These are phyloP conservation scores for Bovichtus diacanthus DNA, from an alignment of 2,797 vertebrate species.

Conservation along the genomic window DNA sequence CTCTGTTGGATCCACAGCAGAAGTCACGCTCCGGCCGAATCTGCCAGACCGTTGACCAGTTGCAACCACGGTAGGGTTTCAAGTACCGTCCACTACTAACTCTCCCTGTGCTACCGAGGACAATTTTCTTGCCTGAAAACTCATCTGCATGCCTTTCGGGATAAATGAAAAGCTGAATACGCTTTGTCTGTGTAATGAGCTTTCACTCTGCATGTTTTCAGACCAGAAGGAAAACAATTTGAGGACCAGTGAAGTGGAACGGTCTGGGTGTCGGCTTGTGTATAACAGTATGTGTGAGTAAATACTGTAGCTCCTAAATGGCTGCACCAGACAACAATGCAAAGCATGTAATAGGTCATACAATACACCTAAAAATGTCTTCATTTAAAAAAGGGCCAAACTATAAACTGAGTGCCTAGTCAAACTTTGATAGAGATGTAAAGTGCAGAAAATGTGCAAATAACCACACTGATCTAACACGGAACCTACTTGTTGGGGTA, in stretches of 20 bases:
- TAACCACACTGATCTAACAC: neutral
- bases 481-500: constrained; percentile 97
- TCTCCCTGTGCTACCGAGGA: neutral
- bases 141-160: constrained; percentile 5
- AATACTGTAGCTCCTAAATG: neutral
- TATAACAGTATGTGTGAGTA: neutral
- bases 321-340: neutral
- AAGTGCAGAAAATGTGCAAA: neutral
- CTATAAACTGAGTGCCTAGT: neutral
- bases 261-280: neutral
- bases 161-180: constrained; percentile 30
- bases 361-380: neutral
- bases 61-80: constrained; percentile 8
- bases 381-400: too few species aligned
- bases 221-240: constrained; percentile 4
- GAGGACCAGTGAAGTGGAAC: constrained; percentile 20
- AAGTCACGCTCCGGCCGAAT: constrained; percentile 27
- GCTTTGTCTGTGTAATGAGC: constrained; percentile 14
- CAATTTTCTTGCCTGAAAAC: constrained; percentile 1
- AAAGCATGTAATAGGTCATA: neutral
- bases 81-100: neutral
- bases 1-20: constrained; percentile 30
- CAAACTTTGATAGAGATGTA: neutral
- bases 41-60: constrained; percentile 36
- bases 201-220: constrained; percentile 13